A percentile compares a stretch with the other conserved stretches of the same genome.
Evolutionary conservation across 2,113 vertebrate species (phyloP).

Genomic region (Illadopsis cleaveri): DNA sequence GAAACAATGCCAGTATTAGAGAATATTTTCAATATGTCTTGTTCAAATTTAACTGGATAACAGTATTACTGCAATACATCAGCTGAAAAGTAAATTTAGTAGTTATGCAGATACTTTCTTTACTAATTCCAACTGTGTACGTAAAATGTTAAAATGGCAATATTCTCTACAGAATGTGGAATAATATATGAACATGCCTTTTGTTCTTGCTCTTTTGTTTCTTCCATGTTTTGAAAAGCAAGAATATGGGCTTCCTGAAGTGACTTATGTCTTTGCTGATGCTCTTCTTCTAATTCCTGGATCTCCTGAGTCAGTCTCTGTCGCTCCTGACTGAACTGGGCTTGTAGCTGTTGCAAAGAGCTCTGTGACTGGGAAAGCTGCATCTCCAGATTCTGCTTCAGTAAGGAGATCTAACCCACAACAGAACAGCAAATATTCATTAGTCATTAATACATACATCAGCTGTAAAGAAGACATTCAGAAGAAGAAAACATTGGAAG

Average conservation of each 20-base stretch:
- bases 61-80: not conserved
- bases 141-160: not conserved
- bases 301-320: constrained; percentile 94
- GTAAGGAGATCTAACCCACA: constrained; percentile 86
- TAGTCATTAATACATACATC: not conserved
- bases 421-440: constrained; percentile 36
- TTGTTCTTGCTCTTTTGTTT: constrained; percentile 87
- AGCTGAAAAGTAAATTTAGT: not conserved
- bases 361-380: constrained; percentile 97
- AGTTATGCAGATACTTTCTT: not conserved
- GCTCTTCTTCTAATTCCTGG: constrained; percentile 91
- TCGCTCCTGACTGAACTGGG: constrained; percentile 93
- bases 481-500: not conserved
- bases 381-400: constrained; percentile 98
- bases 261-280: constrained; percentile 89
- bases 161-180: not conserved
- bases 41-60: not conserved
- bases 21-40: not conserved
- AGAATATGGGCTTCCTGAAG: constrained; percentile 91
- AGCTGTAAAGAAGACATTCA: not conserved
- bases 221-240: constrained; percentile 90
- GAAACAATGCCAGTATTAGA: not conserved
- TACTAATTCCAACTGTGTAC: not conserved
- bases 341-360: constrained; percentile 94
- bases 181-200: constrained; percentile 74